Conservation (phyloP, 2,797 vertebrate species). For the Megaceryle alcyon region DNA sequence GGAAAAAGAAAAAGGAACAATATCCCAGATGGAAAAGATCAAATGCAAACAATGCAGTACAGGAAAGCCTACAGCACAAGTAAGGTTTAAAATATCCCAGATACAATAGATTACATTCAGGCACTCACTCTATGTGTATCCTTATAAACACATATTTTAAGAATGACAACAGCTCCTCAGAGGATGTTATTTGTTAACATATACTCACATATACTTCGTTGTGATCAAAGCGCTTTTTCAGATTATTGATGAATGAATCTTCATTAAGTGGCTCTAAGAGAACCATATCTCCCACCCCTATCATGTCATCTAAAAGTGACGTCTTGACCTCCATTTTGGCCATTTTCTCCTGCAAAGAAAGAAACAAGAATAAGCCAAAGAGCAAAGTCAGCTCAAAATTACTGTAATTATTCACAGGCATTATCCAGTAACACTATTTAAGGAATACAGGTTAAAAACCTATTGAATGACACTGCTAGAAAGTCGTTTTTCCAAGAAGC, state of each 20-base stretch:
- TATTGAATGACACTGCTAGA: background rate
- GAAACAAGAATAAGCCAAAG: background rate
- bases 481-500: background rate
- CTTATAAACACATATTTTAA: background rate
- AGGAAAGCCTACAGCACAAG: background rate
- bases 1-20: background rate
- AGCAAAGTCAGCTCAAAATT: background rate
- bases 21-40: background rate
- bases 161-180: background rate
- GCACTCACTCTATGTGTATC: background rate
- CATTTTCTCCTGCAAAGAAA: constrained; percentile 74
- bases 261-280: constrained; percentile 93
- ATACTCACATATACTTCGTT: constrained; percentile 95
- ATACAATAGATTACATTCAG: background rate
- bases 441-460: background rate
- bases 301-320: constrained; percentile 97
- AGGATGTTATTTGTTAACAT: background rate
- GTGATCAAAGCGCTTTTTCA: constrained; percentile 94
- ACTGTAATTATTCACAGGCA: background rate
- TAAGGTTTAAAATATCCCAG: background rate
- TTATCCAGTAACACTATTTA: background rate
- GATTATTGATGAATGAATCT: constrained; percentile 92
- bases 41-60: background rate
- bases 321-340: constrained; percentile 98
- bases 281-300: constrained; percentile 98